A percentile compares a stretch with the other conserved stretches of the same genome.
Conservation (phyloP, 2,888 invertebrate species). For the Rhorus exstirpatorius region DNA sequence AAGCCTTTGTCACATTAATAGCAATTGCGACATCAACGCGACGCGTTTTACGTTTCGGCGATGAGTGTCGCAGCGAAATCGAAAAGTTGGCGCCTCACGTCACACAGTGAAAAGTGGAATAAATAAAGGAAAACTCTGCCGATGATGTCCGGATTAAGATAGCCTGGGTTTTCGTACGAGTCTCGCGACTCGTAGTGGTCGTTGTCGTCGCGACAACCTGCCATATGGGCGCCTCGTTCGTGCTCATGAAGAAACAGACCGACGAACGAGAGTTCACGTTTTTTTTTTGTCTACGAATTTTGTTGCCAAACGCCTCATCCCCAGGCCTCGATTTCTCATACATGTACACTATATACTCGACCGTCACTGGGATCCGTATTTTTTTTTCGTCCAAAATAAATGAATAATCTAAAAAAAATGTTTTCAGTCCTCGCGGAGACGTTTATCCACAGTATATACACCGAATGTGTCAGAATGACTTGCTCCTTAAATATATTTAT, state of each 20-base stretch:
- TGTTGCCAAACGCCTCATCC: neutral
- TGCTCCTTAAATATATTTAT: neutral
- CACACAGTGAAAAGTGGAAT: neutral
- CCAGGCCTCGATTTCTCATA: too few relatives aligned
- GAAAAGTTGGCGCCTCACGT: slow-evolving; percentile 5
- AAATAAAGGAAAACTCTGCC: slow-evolving; percentile 9
- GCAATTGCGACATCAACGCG: neutral
- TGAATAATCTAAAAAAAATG: too few relatives aligned
- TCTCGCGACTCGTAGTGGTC: slow-evolving; percentile 5
- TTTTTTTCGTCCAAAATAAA: too few relatives aligned
- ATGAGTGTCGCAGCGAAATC: neutral
- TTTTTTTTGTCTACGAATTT: slow-evolving; percentile 14
- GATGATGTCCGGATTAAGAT: slow-evolving; percentile 19
- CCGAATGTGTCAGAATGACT: too few relatives aligned
- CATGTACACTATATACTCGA: too few relatives aligned
- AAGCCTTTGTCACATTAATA: slow-evolving; percentile 22
- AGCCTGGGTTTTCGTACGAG: neutral
- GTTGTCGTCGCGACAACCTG: slow-evolving; percentile 30
- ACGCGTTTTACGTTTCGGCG: neutral
- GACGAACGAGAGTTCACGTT: neutral
- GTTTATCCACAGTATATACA: too few relatives aligned
- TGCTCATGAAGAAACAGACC: neutral
- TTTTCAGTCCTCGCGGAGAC: neutral
- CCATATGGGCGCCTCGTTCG: slow-evolving; percentile 20
- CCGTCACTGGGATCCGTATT: too few relatives aligned